Conservation (phyloP, 2,113 vertebrate genomes). For the Poecile atricapillus region DNA sequence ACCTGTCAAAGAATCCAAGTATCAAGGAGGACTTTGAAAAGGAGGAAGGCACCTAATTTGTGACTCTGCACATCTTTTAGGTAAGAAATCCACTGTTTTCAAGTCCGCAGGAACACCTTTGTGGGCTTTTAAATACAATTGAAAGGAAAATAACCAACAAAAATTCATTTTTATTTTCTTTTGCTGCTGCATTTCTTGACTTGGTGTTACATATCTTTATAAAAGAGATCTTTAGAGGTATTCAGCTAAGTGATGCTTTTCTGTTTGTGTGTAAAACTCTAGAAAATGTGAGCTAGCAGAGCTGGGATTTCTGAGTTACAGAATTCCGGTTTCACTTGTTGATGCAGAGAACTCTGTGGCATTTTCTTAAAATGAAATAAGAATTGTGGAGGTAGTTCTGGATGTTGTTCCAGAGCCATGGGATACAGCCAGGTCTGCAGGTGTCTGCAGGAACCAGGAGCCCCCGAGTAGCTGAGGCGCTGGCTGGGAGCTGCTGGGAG, state of each 20-base stretch:
- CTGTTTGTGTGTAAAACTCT: neutral
- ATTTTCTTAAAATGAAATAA: neutral
- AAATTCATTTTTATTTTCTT: too few relatives aligned
- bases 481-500: neutral
- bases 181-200: too few relatives aligned
- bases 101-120: neutral
- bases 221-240: neutral
- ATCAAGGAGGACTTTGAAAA: neutral
- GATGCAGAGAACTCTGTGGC: neutral
- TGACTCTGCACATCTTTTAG: neutral
- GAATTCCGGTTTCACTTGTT: neutral
- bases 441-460: neutral
- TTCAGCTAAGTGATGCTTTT: neutral
- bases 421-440: neutral
- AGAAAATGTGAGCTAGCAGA: neutral
- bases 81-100: neutral
- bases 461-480: too few relatives aligned
- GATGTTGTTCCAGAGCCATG: neutral
- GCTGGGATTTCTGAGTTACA: neutral
- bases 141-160: too few relatives aligned
- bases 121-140: neutral
- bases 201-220: too few relatives aligned
- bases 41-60: neutral
- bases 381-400: rapidly evolving
- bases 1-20: neutral